Evolutionary conservation across 2,113 vertebrate species (phyloP).

Genomic region (Pseudopodoces humilis): DNA sequence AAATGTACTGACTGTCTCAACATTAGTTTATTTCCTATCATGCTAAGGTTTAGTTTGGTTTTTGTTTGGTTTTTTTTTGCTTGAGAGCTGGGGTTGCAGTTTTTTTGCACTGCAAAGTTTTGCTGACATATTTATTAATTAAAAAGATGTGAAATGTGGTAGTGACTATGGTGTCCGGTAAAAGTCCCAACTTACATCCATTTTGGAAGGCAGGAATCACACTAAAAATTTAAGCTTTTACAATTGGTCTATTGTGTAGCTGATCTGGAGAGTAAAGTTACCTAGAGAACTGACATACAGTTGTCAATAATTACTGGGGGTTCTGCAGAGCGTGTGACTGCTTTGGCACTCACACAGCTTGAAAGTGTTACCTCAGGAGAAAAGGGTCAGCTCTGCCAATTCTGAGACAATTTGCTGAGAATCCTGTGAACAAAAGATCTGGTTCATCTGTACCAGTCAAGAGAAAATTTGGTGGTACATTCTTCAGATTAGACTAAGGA

Average conservation of each 20-base stretch:
- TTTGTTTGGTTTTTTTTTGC: rapidly evolving
- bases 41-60: background rate
- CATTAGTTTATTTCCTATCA: background rate
- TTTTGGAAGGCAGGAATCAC: background rate
- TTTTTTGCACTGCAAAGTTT: background rate
- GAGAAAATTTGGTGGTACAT: background rate
- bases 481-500: background rate
- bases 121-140: background rate
- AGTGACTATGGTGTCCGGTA: background rate
- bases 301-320: background rate
- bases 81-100: background rate
- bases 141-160: background rate
- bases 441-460: background rate
- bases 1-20: background rate
- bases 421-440: background rate
- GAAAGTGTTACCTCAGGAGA: background rate
- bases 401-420: background rate
- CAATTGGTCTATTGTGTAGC: background rate
- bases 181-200: background rate
- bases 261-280: background rate
- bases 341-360: background rate
- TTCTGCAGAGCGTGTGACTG: background rate
- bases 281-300: background rate
- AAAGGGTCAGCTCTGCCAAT: background rate
- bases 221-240: background rate